These are phyloP conservation scores for Phyllotreta striolata DNA, from an alignment of 2,888 invertebrate species.

Conservation along the genomic window DNA sequence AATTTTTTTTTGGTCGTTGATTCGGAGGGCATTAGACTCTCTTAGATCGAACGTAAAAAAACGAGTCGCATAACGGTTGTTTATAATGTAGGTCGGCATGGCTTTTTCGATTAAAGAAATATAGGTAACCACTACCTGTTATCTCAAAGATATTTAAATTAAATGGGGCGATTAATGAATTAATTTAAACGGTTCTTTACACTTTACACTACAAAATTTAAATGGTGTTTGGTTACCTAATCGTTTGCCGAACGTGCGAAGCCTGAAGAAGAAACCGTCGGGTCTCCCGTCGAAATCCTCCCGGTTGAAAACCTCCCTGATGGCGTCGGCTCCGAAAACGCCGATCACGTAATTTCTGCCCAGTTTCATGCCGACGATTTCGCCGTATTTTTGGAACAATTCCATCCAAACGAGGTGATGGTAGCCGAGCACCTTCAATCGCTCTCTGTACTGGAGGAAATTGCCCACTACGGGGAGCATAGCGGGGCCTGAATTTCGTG, in stretches of 20 bases:
- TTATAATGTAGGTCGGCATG: not conserved
- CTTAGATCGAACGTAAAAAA: not conserved
- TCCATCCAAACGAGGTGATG: conserved; percentile 70
- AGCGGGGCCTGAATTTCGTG: conserved; percentile 63
- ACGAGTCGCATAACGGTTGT: not conserved
- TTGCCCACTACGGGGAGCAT: conserved; percentile 68
- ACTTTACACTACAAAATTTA: too few species aligned
- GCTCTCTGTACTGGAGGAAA: conserved; percentile 56
- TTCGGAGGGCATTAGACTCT: not conserved
- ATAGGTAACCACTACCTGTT: too few species aligned
- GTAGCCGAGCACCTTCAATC: conserved; percentile 59
- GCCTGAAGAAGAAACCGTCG: conserved; percentile 72
- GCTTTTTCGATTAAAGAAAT: not conserved
- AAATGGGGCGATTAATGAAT: too few species aligned
- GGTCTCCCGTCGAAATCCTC: conserved; percentile 77
- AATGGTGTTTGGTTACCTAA: conserved; percentile 63
- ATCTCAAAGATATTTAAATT: too few species aligned
- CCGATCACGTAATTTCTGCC: conserved; percentile 70
- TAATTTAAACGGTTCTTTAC: too few species aligned
- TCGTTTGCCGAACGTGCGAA: conserved; percentile 72
- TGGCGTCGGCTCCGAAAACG: conserved; percentile 69
- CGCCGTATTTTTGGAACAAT: conserved; percentile 68
- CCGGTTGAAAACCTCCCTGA: conserved; percentile 68
- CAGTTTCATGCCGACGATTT: conserved; percentile 72
- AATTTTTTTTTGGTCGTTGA: conserved; percentile 2